Evolutionary conservation across 2,888 invertebrate species (phyloP), one percentile per base, ranked within the genome.

Genomic region (Apamea monoglypha): DNA sequence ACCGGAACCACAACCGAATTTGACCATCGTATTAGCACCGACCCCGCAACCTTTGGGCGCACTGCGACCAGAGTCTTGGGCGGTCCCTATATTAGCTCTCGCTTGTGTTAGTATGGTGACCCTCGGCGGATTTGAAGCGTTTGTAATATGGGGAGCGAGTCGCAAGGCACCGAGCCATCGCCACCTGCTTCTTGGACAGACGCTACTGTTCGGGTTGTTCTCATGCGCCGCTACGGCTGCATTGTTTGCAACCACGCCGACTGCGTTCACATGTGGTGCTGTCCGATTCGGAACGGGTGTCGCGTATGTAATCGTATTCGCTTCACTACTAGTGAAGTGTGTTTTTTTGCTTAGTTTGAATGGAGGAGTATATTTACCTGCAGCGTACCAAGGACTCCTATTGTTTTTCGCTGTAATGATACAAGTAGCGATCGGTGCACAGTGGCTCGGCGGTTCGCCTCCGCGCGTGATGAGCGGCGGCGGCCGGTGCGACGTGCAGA

Each of bases 341-440:
- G 99, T 99, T 88, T 99, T 99, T 94, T 97, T 99, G 82, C 98
- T 99, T 88, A 99, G 99, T 92, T 97, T 99, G 83, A 99, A 99
- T 95, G 98, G 98, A 76, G 99, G 98, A 83, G 99, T 99, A 73
- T 99, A 99, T 93, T 97, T 99, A 77, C 99, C 99, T 76, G 99
- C 99, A 14, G 98, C 99, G 25, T 99, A 99, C 95, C 99, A 99
- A 96, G 98, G 98, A 85, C 97, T 99, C 50, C 97, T 99, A 89
- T 97, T 99, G 88, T 98, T 99, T 91, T 99, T 99, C 94, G 99
- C 99, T 47, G 98, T 99, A 81, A 98, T 99, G 93, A 99, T 99
- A 87, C 99, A 99, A 97, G 98, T 98, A 90, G 98, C 98, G 78
- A 98, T 98, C 89, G 98, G 98, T 76, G 98, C 98, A 36, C 98